A percentile compares a stretch with the other conserved stretches of the same genome.
These are phyloP conservation scores for Gastrophysa polygoni DNA, from an alignment of 2,888 invertebrate species.

Conservation along the genomic window DNA sequence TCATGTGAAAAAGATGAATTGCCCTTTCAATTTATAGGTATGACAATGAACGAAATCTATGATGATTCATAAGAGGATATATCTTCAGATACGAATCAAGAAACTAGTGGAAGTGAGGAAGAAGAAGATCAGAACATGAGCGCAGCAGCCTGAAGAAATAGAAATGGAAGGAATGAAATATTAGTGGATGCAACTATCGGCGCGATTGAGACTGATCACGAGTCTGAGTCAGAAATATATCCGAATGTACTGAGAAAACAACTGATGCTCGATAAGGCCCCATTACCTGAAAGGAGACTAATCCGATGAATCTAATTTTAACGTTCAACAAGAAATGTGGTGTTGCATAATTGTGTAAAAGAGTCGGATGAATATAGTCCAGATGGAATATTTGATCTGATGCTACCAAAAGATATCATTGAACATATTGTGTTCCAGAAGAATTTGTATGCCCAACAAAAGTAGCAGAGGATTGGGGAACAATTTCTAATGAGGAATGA, in stretches of 20 bases:
- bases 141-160: neutral
- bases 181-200: too few relatives aligned
- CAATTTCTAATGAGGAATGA: slow-evolving; percentile 11
- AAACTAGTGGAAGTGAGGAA: neutral
- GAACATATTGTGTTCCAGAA: slow-evolving; percentile 16
- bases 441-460: slow-evolving; percentile 13
- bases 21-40: neutral
- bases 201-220: too few relatives aligned
- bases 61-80: too few relatives aligned
- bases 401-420: slow-evolving; percentile 4
- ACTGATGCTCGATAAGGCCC: too few relatives aligned
- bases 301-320: too few relatives aligned
- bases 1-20: neutral
- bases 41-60: too few relatives aligned
- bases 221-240: too few relatives aligned
- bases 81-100: too few relatives aligned
- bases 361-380: neutral
- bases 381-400: slow-evolving; percentile 1
- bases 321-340: too few relatives aligned
- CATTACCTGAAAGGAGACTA: too few relatives aligned
- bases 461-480: neutral
- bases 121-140: slow-evolving; percentile 3
- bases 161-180: neutral
- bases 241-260: too few relatives aligned
- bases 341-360: too few relatives aligned